Percentiles rank a stretch among this genome's conserved stretches.
These are phyloP conservation scores for Lepus europaeus DNA, from an alignment of 2,113 vertebrate genomes.

Conservation along the genomic window DNA sequence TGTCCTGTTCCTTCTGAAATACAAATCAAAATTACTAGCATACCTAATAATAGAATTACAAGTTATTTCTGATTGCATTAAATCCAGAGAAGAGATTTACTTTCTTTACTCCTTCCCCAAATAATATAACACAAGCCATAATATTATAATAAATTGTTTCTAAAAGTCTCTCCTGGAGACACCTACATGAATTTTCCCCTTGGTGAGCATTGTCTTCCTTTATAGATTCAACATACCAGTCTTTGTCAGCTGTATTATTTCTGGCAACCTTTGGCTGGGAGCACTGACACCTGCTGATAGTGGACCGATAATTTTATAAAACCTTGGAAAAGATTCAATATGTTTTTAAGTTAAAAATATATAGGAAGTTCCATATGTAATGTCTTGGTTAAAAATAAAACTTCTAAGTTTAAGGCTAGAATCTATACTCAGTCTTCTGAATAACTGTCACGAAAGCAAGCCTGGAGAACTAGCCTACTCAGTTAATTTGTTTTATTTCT, in stretches of 20 bases:
- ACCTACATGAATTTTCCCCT: not conserved
- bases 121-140: not conserved
- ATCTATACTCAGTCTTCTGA: not conserved
- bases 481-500: not conserved
- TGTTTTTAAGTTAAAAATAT: conserved; percentile 13
- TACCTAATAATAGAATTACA: not conserved
- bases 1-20: not conserved
- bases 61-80: not conserved
- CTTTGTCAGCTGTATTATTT: not conserved
- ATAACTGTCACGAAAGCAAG: not conserved
- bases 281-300: not conserved
- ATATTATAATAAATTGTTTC: not conserved
- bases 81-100: not conserved
- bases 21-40: not conserved
- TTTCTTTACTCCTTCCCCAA: not conserved
- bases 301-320: not conserved
- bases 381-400: conserved; percentile 7
- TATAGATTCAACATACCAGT: not conserved
- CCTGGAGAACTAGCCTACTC: not conserved
- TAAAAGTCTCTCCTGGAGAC: not conserved
- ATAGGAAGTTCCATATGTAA: conserved; percentile 8
- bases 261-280: not conserved
- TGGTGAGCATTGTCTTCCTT: not conserved
- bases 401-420: not conserved
- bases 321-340: not conserved